Conservation (phyloP, 2,797 vertebrate genomes). For the Coranthus polyacanthus region DNA sequence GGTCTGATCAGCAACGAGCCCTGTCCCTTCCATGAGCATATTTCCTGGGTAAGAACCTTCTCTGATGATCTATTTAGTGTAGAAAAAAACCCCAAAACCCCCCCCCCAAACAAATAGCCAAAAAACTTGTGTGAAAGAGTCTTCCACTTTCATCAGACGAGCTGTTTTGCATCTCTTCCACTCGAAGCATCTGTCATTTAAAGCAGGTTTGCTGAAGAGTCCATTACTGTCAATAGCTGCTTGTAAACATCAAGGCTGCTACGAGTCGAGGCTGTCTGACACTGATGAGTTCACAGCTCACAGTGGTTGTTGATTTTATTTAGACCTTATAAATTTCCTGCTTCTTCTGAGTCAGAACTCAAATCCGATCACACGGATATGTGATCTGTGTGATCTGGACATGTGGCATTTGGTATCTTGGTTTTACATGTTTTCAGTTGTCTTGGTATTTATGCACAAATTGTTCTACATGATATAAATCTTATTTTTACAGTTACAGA, state of each 20-base stretch:
- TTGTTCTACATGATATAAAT: no score
- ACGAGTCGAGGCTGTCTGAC: slow-evolving; percentile 30
- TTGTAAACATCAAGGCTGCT: slow-evolving; percentile 57
- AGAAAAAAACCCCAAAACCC: background rate
- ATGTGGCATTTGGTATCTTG: no score
- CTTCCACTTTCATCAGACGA: slow-evolving; percentile 21
- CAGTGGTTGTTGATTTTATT: background rate
- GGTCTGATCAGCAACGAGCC: slow-evolving; percentile 91
- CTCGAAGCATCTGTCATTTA: slow-evolving; percentile 22
- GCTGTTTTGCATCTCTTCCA: slow-evolving; percentile 31
- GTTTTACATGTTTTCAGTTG: no score
- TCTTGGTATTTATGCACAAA: no score
- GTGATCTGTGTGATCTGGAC: no score
- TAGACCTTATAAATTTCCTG: background rate
- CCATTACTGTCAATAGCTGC: slow-evolving; percentile 46
- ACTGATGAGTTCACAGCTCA: slow-evolving; percentile 23
- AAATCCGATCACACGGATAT: background rate
- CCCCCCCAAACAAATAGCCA: no score
- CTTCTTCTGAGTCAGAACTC: background rate
- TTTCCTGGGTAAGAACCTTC: slow-evolving; percentile 90
- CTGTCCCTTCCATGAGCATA: slow-evolving; percentile 79
- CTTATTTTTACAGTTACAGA: no score
- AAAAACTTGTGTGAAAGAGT: slow-evolving; percentile 6
- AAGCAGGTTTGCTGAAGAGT: slow-evolving; percentile 43
- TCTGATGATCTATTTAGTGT: background rate